Percentiles rank a stretch among this genome's conserved stretches.
phyloP scores from a whole-genome alignment of 2,888 invertebrate species.

The Masnerella sp. region DNA sequence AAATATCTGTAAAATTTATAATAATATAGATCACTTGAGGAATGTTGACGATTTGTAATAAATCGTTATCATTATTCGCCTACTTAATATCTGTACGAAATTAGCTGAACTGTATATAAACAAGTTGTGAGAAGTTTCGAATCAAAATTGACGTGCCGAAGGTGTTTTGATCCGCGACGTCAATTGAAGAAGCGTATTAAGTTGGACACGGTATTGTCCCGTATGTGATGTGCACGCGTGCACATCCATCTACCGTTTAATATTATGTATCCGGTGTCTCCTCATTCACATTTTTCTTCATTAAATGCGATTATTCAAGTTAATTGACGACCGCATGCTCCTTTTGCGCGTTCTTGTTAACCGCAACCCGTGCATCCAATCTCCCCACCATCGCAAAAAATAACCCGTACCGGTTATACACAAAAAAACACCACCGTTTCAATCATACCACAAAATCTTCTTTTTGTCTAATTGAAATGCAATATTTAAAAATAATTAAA shows the following conservation, averaged over 20 bases:
- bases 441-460: no score
- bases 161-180: slow-evolving; percentile 43
- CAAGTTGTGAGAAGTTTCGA: no score
- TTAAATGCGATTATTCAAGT: slow-evolving; percentile 62
- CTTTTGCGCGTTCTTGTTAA: slow-evolving; percentile 61
- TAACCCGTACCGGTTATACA: background rate
- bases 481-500: no score
- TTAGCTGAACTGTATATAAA: no score
- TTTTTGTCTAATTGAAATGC: no score
- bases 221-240: slow-evolving; percentile 54
- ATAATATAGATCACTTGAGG: no score
- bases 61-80: no score
- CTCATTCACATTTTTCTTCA: slow-evolving; percentile 59
- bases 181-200: no score
- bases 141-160: background rate
- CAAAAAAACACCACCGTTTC: background rate
- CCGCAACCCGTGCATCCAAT: slow-evolving; percentile 52
- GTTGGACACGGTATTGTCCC: slow-evolving; percentile 41
- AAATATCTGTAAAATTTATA: no score
- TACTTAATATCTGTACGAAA: no score
- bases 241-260: slow-evolving; percentile 61
- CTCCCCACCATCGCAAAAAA: slow-evolving; percentile 11
- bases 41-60: no score
- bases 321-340: slow-evolving; percentile 60
- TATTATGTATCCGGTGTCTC: slow-evolving; percentile 60